Evolutionary conservation across 2,888 invertebrate genomes (phyloP), one percentile per base, ranked within the genome.

Genomic region (Nemurella pictetii): DNA sequence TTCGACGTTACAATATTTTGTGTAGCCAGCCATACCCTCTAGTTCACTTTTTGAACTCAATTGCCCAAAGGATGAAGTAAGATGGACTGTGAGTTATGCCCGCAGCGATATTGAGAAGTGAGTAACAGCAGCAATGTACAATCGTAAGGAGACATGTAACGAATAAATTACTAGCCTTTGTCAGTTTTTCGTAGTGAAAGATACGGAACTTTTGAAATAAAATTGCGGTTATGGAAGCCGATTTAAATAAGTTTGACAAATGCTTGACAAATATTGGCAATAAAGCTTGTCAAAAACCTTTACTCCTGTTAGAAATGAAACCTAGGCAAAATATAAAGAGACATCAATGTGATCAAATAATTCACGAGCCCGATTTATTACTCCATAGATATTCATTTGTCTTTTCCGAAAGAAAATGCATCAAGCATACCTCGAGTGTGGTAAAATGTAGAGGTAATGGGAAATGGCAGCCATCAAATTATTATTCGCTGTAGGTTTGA

Each of bases 171-270:
- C 55, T 20, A 15, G 1, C 20, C 55, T 55, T 55, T 20, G 55
- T 12, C 20, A 55, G 55, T 55, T 55, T 55, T 20, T 55, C 55
- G 20, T 4, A 28, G 20, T 28, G 28, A 9, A 75, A 75, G 75
- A 20, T 75, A 25, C 15, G 26, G 75, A 75, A 28, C 7, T 75
- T 75, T 75, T 27, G 26, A 75, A 75, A 75, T 75, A 75, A 75
- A 27, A 75, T 4, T 75, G 75, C 75, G 75, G 28, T 75, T 75
- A 75, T 9, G 4, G 27, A 75, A 27, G 28, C 75, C 26, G 28
- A 75, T 75, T 75, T 75, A 75, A 75, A 75, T 75, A 75, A 75
- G 75, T 75, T 75, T 75, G 75, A 75, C 75, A 75, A 27, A 75
- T 75, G 75, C 26, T 26, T 75, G 75, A 75, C 75, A 75, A 75